These are phyloP conservation scores for Amphipyra berbera DNA, from an alignment of 2,888 invertebrate genomes.

Conservation along the genomic window DNA sequence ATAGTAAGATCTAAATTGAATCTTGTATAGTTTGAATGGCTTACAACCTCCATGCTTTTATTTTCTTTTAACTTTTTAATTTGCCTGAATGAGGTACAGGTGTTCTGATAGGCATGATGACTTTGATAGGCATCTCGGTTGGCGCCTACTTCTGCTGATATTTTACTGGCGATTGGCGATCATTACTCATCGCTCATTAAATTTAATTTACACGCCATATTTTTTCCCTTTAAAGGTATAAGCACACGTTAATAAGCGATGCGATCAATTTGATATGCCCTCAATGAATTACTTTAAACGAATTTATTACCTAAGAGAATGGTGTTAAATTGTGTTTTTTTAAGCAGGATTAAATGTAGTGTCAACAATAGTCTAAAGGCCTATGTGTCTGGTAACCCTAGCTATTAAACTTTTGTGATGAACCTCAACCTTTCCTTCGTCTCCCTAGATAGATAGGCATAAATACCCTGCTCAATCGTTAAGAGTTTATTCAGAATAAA, in stretches of 20 bases:
- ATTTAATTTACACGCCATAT: constrained; percentile 30
- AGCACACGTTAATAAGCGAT: constrained; percentile 11
- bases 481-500: too few relatives aligned
- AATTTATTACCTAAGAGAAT: constrained; percentile 7
- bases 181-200: constrained; percentile 44
- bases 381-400: too few relatives aligned
- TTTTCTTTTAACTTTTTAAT: too few relatives aligned
- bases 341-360: background rate
- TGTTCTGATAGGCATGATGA: constrained; percentile 2
- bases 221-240: constrained; percentile 15
- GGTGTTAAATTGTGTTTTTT: background rate
- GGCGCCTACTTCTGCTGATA: constrained; percentile 15
- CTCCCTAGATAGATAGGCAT: too few relatives aligned
- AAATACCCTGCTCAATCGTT: too few relatives aligned
- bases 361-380: too few relatives aligned
- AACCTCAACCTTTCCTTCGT: too few relatives aligned
- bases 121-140: constrained; percentile 7
- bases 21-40: too few relatives aligned
- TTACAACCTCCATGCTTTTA: too few relatives aligned
- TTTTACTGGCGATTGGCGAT: background rate
- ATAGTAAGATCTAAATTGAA: too few relatives aligned
- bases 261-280: constrained; percentile 21
- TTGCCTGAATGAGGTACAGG: background rate
- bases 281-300: constrained; percentile 5
- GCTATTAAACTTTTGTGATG: too few relatives aligned